Percentiles rank a stretch among this genome's conserved stretches.
These are phyloP conservation scores for Eurytoma adleriae DNA, from an alignment of 2,888 invertebrate genomes.

Conservation along the genomic window DNA sequence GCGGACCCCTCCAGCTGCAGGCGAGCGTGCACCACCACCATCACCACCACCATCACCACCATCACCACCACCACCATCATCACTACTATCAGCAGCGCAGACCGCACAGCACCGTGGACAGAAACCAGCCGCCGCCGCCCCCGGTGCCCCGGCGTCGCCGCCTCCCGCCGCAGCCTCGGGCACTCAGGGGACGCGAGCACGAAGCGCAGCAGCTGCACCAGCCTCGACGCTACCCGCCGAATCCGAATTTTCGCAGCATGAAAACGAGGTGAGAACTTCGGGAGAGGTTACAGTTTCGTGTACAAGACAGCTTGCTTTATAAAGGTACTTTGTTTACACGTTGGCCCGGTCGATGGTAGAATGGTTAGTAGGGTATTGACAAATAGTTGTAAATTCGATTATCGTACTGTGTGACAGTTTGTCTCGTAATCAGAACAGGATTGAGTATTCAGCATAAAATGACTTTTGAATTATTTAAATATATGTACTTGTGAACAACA, in stretches of 20 bases:
- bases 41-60: conserved; percentile 23
- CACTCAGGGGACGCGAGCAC: conserved; percentile 12
- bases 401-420: no score
- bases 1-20: conserved; percentile 6
- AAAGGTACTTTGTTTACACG: no score
- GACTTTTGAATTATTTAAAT: not conserved
- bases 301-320: no score
- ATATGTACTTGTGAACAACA: no score
- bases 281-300: no score
- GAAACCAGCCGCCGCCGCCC: conserved; percentile 36
- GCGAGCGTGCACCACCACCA: conserved; percentile 18
- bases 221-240: not conserved
- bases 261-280: conserved; percentile 53
- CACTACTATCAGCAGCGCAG: conserved; percentile 8
- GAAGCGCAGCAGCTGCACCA: conserved; percentile 21
- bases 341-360: no score
- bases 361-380: no score
- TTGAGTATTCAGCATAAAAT: no score
- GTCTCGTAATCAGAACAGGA: no score
- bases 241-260: conserved; percentile 43
- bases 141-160: conserved; percentile 50
- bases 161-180: conserved; percentile 31
- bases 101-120: conserved; percentile 26
- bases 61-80: conserved; percentile 33
- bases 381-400: no score